These are phyloP conservation scores for Clistopyga incitator DNA, from an alignment of 2,888 invertebrate species.

Conservation along the genomic window DNA sequence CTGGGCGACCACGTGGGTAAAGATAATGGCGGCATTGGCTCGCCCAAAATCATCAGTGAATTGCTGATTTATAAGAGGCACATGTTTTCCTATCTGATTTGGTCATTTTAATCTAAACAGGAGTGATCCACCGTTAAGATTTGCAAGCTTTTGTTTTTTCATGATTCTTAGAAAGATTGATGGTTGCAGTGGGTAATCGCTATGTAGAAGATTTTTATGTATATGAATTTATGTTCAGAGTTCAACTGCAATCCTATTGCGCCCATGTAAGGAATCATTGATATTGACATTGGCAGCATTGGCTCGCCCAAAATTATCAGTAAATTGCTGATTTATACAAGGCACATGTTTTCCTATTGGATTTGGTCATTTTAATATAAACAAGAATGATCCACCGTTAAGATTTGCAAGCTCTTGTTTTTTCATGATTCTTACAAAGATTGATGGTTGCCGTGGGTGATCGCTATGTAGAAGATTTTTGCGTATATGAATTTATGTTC, in stretches of 20 bases:
- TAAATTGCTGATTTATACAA: background rate
- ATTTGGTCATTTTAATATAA: background rate
- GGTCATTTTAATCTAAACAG: background rate
- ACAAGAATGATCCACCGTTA: background rate
- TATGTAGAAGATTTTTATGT: background rate
- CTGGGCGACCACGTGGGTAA: conserved; percentile 61
- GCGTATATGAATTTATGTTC: conserved; percentile 1
- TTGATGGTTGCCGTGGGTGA: background rate
- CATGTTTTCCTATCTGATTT: too few relatives aligned
- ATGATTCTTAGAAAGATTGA: background rate
- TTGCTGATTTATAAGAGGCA: background rate
- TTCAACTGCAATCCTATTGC: conserved; percentile 54
- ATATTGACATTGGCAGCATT: too few relatives aligned
- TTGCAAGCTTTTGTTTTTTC: background rate
- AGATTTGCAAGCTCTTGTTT: background rate
- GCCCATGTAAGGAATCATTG: conserved; percentile 66
- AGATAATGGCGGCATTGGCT: conserved; percentile 56
- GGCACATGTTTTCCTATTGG: background rate
- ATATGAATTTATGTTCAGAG: background rate
- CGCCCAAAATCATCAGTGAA: conserved; percentile 24
- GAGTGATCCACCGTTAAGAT: background rate
- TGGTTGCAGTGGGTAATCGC: background rate
- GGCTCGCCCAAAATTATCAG: conserved; percentile 28
- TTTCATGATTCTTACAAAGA: background rate
- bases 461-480: background rate